Evolutionary conservation across 2,113 vertebrate genomes (phyloP).

Genomic region (Sylvicapra grimmia): DNA sequence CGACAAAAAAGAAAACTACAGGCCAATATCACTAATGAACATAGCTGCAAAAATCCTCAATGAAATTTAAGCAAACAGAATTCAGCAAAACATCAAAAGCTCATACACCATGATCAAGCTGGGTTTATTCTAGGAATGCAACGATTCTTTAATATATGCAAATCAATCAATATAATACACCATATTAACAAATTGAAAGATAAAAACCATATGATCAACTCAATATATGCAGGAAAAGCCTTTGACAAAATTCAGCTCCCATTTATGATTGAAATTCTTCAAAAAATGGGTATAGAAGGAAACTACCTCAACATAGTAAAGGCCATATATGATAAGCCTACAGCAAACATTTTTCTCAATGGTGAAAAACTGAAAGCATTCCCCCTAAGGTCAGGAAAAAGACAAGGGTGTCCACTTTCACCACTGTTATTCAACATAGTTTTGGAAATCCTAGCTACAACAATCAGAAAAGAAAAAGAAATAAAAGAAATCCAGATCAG

Average conservation of each 20-base stretch:
- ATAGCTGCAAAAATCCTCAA: neutral
- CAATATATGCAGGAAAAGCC: neutral
- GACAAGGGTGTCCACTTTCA: neutral
- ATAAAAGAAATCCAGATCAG: fast-evolving
- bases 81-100: neutral
- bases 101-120: neutral
- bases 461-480: neutral
- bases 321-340: neutral
- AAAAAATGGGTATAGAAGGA: neutral
- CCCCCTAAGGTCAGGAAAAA: neutral
- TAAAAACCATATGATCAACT: neutral
- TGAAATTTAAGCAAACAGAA: neutral
- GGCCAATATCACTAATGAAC: neutral
- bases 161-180: neutral
- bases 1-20: neutral
- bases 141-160: neutral
- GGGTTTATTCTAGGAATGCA: neutral
- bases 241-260: neutral
- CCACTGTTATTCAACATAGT: neutral
- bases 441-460: neutral
- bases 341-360: neutral
- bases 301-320: neutral
- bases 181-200: neutral
- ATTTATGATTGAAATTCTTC: neutral
- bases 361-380: neutral